These are phyloP conservation scores for Bufo bufo DNA, from an alignment of 2,113 vertebrate species.

Conservation along the genomic window DNA sequence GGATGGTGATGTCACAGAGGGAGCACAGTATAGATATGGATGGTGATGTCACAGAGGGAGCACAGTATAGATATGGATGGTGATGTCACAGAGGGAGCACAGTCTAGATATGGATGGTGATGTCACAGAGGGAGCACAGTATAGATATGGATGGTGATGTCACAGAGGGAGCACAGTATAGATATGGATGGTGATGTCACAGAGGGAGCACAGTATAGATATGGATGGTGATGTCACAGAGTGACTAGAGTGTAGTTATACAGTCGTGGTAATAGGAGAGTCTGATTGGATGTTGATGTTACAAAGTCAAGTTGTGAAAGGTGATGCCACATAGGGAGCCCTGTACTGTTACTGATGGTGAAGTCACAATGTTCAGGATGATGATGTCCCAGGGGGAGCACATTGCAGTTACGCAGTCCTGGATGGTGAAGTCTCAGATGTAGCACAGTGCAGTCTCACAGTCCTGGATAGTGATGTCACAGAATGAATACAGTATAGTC, in stretches of 20 bases:
- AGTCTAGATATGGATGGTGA: background rate
- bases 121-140: background rate
- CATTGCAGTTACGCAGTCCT: background rate
- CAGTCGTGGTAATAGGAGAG: too few relatives aligned
- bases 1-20: background rate
- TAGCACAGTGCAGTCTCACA: too few relatives aligned
- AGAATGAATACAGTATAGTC: too few relatives aligned
- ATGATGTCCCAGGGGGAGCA: too few relatives aligned
- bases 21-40: background rate
- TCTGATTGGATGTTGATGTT: too few relatives aligned
- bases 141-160: background rate
- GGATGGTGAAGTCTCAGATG: background rate
- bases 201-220: background rate
- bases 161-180: background rate
- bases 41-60: background rate
- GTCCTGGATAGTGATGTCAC: too few relatives aligned
- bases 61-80: background rate
- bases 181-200: background rate
- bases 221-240: background rate
- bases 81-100: background rate
- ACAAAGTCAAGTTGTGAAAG: too few relatives aligned
- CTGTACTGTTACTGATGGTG: too few relatives aligned
- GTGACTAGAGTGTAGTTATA: background rate
- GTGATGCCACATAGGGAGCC: too few relatives aligned
- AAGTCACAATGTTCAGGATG: too few relatives aligned